Evolutionary conservation across 1,140 invertebrate genomes (phyloP).

Genomic region (Nixonia krombeini): DNA sequence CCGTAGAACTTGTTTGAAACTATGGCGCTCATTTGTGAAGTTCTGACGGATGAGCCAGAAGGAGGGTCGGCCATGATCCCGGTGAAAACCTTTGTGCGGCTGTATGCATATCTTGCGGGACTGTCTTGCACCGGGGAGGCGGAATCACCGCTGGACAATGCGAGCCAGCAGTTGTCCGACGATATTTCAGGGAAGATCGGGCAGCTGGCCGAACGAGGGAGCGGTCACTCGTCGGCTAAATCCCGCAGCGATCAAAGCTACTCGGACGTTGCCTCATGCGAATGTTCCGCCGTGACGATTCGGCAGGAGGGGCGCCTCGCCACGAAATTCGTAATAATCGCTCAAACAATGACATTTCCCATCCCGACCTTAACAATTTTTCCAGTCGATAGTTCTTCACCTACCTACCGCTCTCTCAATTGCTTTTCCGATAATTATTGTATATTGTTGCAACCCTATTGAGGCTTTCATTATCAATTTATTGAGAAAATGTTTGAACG

Average conservation of each 20-base stretch:
- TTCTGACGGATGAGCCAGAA: slow-evolving; percentile 85
- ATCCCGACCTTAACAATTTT: no score
- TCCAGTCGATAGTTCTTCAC: no score
- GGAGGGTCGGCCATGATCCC: slow-evolving; percentile 83
- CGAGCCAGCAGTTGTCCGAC: slow-evolving; percentile 4
- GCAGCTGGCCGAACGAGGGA: slow-evolving; percentile 13
- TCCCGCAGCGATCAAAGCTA: not conserved
- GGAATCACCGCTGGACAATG: slow-evolving; percentile 14
- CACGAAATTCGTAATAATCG: no score
- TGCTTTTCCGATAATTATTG: no score
- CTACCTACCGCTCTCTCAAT: no score
- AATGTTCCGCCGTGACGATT: not conserved
- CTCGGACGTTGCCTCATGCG: not conserved
- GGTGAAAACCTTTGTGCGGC: slow-evolving; percentile 75
- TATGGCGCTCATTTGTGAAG: slow-evolving; percentile 86
- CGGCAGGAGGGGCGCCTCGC: no score
- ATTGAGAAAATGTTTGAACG: not conserved
- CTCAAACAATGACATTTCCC: no score
- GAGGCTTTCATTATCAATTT: no score
- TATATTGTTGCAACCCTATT: no score
- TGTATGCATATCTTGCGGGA: slow-evolving; percentile 80
- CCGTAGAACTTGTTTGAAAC: slow-evolving; percentile 81
- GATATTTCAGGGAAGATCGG: slow-evolving; percentile 12
- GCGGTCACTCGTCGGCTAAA: not conserved
- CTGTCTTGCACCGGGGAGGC: slow-evolving; percentile 74